Base-by-base conservation (phyloP, 2,797 vertebrate genomes). In the Gymnoscopelus microlampas region DNA sequence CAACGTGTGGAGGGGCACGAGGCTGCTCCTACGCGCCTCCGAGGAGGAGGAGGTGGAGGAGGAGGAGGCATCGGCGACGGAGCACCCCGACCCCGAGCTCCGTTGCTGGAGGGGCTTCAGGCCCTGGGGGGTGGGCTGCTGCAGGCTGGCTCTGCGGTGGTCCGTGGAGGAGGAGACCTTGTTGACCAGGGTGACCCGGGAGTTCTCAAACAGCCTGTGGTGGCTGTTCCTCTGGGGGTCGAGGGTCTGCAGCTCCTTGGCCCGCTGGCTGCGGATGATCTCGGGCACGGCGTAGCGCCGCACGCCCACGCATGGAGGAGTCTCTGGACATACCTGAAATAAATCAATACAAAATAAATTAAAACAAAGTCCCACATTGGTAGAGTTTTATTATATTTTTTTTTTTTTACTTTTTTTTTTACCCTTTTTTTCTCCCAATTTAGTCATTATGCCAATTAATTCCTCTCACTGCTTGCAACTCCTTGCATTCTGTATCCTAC, bases 261-360 rank as follows among this genome's bases (percentile, higher is more conserved):
- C 80, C 8, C 91, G 91, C 60, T 94, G 94, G 61, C 91, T 92
- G 49, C 85, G 90, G 0, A 96, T 73, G 71, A 98, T 96, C 78
- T 99, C 97, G 60, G 95, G 96, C 29, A 98, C 97, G 0, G 97
- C 93, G 66, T 89, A 88, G 9, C 93, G 91, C 10, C 91, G 90
- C 63, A 96, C 97, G 2, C 97, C 97, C 14, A 98, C 94, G 3
- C 91, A 78, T 0, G 97, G 97, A 0, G 96, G 95, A 76, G 94
- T 95, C 54, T 93, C 89, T 0, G 97, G 97, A 81, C 96, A 97
- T 73, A 98, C 80, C 91, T 93, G 80, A 50, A 82, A 78, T 44
- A 76, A 29, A 29, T 29, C 1, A 3, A 29, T 29, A 29, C 1
- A 3, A 19, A 19, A 29, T 29, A 29, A 3, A 29, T 29, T 1